phyloP scores from a whole-genome alignment of 2,888 invertebrate species.

The Cremastinae sp. region DNA sequence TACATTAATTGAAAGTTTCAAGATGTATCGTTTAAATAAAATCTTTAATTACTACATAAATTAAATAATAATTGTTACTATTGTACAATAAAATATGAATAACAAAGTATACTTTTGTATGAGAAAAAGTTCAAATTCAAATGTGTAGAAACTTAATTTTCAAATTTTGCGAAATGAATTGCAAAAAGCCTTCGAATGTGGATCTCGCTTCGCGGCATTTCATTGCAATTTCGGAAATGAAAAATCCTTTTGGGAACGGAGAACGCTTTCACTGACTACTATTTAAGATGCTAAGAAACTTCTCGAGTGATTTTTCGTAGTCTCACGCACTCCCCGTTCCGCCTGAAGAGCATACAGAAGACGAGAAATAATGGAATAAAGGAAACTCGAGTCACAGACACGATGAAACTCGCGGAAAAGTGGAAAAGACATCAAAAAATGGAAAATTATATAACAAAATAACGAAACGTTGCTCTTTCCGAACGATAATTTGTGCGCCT shows the following conservation, averaged over 20 bases:
- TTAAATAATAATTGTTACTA: no score
- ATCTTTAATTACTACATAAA: no score
- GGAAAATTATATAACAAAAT: not conserved
- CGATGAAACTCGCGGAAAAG: conserved; percentile 17
- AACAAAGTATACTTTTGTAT: no score
- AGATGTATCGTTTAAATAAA: no score
- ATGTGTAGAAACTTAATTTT: no score
- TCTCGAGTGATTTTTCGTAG: not conserved
- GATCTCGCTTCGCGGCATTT: not conserved
- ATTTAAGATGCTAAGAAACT: not conserved
- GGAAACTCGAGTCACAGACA: not conserved
- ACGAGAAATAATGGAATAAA: not conserved
- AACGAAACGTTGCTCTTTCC: not conserved
- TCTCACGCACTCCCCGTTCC: not conserved
- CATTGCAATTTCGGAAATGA: not conserved
- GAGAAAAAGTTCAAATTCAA: no score
- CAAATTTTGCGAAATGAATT: no score
- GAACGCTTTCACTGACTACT: conserved; percentile 5
- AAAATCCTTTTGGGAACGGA: not conserved
- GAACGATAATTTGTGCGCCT: not conserved
- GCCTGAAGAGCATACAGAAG: not conserved
- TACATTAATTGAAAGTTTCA: no score
- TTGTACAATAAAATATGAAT: no score
- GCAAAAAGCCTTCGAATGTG: no score
- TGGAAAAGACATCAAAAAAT: not conserved